phyloP scores from a whole-genome alignment of 2,888 invertebrate genomes.

The Dryobotodes eremita region DNA sequence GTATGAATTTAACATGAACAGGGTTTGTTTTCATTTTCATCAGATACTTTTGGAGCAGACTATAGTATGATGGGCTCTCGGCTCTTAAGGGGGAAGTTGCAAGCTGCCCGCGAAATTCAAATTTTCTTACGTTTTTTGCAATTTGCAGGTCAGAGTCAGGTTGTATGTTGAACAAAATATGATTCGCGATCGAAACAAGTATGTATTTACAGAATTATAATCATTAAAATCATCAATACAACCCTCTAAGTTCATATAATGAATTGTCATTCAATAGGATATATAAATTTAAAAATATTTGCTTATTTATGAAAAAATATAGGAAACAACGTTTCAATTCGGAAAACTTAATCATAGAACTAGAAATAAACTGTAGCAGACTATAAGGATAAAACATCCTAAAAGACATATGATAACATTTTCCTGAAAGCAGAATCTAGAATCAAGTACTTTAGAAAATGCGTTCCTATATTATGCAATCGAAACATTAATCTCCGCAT shows the following conservation, averaged over 20 bases:
- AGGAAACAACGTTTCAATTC: not conserved
- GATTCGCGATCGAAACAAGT: too few species aligned
- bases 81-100: not conserved
- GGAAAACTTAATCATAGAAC: not conserved
- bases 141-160: too few species aligned
- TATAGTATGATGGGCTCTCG: not conserved
- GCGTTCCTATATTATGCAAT: not conserved
- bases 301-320: too few species aligned
- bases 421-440: constrained; percentile 10
- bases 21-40: not conserved
- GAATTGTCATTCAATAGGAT: too few species aligned
- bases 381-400: constrained; percentile 6
- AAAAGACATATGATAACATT: not conserved
- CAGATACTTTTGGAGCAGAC: not conserved
- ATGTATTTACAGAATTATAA: too few species aligned
- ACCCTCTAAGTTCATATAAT: too few species aligned
- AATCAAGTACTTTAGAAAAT: not conserved
- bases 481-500: not conserved
- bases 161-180: too few species aligned
- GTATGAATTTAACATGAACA: not conserved
- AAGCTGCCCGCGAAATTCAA: too few species aligned
- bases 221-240: too few species aligned
- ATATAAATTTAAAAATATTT: too few species aligned
- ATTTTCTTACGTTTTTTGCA: too few species aligned
- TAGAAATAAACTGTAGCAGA: not conserved